A percentile compares a stretch with the other conserved stretches of the same genome.
phyloP scores from a whole-genome alignment of 2,797 vertebrate genomes.

The Sebastes hopkinsi region DNA sequence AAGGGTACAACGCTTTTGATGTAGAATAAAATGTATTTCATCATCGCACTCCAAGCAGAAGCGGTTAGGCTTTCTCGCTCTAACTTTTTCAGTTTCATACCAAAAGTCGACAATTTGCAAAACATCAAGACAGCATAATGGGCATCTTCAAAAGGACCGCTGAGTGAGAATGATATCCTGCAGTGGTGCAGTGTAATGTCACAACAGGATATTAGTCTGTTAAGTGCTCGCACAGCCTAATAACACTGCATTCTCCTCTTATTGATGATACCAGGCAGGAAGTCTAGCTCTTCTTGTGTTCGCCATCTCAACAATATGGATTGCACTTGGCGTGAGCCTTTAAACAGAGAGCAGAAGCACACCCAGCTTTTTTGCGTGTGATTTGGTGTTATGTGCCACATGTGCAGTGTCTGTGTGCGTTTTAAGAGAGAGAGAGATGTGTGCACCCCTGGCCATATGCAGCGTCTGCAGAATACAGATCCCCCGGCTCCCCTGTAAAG shows the following conservation, averaged over 20 bases:
- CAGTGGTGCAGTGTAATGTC: conserved; percentile 24
- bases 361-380: not conserved
- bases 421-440: conserved; percentile 3
- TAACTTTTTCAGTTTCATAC: conserved; percentile 18
- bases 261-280: conserved; percentile 11
- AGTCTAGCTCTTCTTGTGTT: not conserved
- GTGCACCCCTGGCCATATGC: conserved; percentile 16
- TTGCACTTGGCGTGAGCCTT: conserved; percentile 17
- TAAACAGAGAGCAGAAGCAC: not conserved
- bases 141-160: conserved; percentile 11
- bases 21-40: conserved; percentile 52
- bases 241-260: not conserved
- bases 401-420: not conserved
- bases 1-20: conserved; percentile 38
- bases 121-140: conserved; percentile 26
- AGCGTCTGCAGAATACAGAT: conserved; percentile 66
- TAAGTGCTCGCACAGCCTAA: conserved; percentile 16
- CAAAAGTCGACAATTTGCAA: conserved; percentile 39
- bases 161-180: conserved; percentile 40
- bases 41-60: conserved; percentile 12
- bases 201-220: conserved; percentile 29
- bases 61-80: not conserved
- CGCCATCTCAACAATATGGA: conserved; percentile 2
- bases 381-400: not conserved
- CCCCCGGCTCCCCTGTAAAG: conserved; percentile 55